Evolutionary conservation across 2,113 vertebrate species (phyloP).

Genomic region (Boleophthalmus pectinirostris): DNA sequence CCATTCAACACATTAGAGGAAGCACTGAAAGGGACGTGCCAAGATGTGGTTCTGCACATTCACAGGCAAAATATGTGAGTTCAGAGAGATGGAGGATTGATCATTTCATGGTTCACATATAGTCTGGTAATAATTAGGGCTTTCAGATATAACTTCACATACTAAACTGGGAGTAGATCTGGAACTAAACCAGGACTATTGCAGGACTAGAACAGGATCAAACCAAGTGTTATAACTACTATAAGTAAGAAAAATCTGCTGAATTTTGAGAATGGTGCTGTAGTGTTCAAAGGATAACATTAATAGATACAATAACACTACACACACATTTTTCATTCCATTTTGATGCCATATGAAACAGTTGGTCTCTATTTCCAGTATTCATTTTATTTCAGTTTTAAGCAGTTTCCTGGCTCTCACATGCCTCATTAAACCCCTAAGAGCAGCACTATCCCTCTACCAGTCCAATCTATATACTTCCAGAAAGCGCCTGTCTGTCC

Average conservation of each 20-base stretch:
- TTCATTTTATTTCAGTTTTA: neutral
- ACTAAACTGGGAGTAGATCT: too few species aligned
- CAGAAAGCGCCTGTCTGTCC: slow-evolving; percentile 6
- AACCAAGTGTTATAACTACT: too few species aligned
- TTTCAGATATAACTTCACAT: too few species aligned
- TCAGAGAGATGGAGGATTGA: neutral
- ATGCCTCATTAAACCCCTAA: neutral
- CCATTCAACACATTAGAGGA: slow-evolving; percentile 22
- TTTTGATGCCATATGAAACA: neutral
- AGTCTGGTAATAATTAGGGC: too few species aligned
- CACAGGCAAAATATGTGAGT: neutral
- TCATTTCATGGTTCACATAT: too few species aligned
- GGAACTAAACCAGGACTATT: too few species aligned
- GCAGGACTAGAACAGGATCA: too few species aligned
- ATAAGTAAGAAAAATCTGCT: too few species aligned
- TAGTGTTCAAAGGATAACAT: too few species aligned
- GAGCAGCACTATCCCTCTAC: neutral
- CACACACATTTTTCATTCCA: too few species aligned
- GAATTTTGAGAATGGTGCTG: too few species aligned
- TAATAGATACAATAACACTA: too few species aligned
- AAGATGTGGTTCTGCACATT: neutral
- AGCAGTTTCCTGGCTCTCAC: neutral
- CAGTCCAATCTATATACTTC: neutral
- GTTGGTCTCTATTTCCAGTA: neutral
- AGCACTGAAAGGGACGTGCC: neutral